phyloP scores from a whole-genome alignment of 2,888 invertebrate genomes.

The Drosophila ustulata region DNA sequence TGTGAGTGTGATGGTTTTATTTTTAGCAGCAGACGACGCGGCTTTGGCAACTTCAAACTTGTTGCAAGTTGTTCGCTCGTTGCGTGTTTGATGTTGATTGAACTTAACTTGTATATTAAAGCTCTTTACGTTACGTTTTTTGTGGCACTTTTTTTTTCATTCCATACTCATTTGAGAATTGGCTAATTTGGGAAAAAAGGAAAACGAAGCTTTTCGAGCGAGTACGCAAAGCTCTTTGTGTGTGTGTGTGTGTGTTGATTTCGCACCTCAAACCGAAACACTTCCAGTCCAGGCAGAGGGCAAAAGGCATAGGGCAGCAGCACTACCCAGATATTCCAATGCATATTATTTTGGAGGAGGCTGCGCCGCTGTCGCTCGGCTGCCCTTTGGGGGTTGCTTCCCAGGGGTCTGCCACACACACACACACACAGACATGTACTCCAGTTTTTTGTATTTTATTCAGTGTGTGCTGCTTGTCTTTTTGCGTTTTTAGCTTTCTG shows the following conservation, averaged over 20 bases:
- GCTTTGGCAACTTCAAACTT: conserved; percentile 73
- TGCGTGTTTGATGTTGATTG: conserved; percentile 67
- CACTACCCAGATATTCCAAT: conserved; percentile 48
- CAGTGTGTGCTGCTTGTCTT: not conserved
- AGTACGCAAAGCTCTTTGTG: conserved; percentile 22
- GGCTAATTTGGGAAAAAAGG: conserved; percentile 20
- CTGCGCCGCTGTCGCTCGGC: conserved; percentile 4
- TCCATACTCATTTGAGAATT: conserved; percentile 16
- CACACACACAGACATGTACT: not conserved
- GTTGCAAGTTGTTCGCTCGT: conserved; percentile 70
- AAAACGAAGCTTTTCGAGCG: conserved; percentile 19
- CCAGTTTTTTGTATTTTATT: not conserved
- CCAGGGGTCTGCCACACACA: conserved; percentile 10
- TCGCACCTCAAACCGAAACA: conserved; percentile 27
- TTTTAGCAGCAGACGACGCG: conserved; percentile 69
- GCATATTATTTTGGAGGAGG: conserved; percentile 44
- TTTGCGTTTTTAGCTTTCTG: conserved; percentile 14
- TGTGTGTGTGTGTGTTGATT: conserved; percentile 30
- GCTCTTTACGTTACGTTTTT: conserved; percentile 42
- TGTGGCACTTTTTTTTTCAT: conserved; percentile 14
- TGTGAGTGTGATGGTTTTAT: conserved; percentile 54
- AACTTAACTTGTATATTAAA: conserved; percentile 59
- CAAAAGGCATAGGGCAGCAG: too few relatives aligned
- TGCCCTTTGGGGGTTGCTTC: conserved; percentile 44
- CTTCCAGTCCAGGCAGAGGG: conserved; percentile 31